Evolutionary conservation across 92 coral and sea anemone genomes (phyloP).

Genomic region (Galaxea fascicularis): DNA sequence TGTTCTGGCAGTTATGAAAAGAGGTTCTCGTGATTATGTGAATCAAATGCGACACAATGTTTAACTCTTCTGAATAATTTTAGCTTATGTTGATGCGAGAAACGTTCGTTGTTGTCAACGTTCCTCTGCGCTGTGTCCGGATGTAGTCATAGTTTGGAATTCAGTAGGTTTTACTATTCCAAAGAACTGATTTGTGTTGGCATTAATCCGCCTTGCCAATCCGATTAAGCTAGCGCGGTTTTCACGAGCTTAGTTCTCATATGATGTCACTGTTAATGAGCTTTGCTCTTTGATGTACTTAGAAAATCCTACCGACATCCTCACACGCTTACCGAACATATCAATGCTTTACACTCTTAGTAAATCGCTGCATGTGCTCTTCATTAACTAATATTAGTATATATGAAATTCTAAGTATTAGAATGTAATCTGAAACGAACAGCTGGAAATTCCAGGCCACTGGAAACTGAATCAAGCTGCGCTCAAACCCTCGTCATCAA

Average conservation of each 20-base stretch:
- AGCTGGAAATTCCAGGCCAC: no score
- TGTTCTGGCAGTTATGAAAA: neutral
- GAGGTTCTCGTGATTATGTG: neutral
- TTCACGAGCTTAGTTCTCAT: neutral
- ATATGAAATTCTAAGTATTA: no score
- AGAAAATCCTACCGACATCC: neutral
- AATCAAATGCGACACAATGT: neutral
- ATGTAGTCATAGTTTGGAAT: neutral
- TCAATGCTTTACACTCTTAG: neutral
- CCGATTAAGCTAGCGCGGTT: neutral
- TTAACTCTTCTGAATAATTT: neutral
- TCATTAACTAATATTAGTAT: no score
- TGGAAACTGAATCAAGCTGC: no score
- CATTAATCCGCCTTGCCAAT: neutral
- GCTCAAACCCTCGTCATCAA: no score
- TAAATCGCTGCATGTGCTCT: neutral
- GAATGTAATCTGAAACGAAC: no score
- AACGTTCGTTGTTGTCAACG: no score
- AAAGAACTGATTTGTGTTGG: neutral
- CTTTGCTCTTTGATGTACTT: constrained; percentile 14
- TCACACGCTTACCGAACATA: neutral
- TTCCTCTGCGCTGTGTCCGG: neutral
- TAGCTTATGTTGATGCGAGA: neutral
- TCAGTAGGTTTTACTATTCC: neutral
- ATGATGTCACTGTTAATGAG: neutral